Conservation (phyloP, 1,140 invertebrate species). For the Diachasma alloeum region DNA sequence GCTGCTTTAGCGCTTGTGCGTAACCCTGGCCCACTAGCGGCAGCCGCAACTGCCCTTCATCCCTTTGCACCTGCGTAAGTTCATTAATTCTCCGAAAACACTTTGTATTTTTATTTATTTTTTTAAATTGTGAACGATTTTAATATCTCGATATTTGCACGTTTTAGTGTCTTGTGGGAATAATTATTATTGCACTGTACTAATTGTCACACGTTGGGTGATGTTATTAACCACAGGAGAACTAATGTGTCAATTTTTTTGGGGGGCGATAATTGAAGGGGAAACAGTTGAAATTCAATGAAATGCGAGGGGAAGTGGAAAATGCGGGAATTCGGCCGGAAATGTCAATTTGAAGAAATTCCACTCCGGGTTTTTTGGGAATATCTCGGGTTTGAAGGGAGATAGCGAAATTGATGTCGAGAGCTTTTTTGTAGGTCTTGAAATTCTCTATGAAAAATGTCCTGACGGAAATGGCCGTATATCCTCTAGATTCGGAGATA, state of each 20-base stretch:
- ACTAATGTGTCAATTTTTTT: constrained; percentile 10
- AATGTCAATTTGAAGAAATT: neutral
- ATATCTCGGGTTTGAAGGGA: neutral
- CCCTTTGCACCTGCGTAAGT: constrained; percentile 84
- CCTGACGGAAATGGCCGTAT: neutral
- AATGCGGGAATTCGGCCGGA: neutral
- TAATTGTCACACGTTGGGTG: neutral
- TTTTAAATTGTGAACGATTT: neutral
- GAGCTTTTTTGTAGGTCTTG: neutral
- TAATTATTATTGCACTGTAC: neutral
- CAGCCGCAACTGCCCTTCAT: constrained; percentile 76
- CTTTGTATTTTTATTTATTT: neutral
- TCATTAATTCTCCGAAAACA: neutral
- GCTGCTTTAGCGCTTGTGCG: constrained; percentile 75
- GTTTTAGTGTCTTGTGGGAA: neutral
- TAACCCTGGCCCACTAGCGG: constrained; percentile 75
- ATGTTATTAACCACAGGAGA: neutral
- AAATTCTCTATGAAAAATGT: neutral
- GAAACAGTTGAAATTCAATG: neutral
- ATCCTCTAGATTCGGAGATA: neutral
- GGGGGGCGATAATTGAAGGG: neutral
- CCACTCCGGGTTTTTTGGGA: neutral
- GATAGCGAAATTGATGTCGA: neutral
- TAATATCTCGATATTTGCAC: neutral
- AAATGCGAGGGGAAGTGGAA: neutral